Base-by-base conservation (phyloP, 2,113 vertebrate genomes). In the Chaetorhynchus papuensis region DNA sequence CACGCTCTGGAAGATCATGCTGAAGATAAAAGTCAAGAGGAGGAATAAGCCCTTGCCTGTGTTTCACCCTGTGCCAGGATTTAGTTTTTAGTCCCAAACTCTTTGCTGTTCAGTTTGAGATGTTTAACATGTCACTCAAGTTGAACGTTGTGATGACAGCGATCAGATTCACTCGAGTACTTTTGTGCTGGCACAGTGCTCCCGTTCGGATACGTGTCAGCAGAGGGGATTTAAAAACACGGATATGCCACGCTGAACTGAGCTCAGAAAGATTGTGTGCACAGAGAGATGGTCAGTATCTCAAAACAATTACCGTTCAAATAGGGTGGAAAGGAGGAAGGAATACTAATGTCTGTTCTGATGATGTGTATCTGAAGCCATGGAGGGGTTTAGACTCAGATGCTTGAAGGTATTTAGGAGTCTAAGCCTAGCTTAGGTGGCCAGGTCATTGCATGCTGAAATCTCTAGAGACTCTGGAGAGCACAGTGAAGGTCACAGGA, bases 71-170 rank as follows among this genome's bases (percentile, higher is more conserved):
- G 11, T 13, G 44, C 53, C 69, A 78, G 69, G 60, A 44, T 72
- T 93, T 77, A 23, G 1, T 52, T 75, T 90, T 71, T 27, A 81
- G 76, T 74, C 83, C 75, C 63, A 37, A 86, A 23, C 72, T 86
- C 92, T 89, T 63, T 82, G 86, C 90, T 82, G 71, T 75, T 94
- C 44, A 60, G 52, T 81, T 90, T 41, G 23, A 83, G 83, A 86
- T 86, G 85, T 86, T 95, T 86, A 91, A 90, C 5, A 3, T 94
- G 87, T 95, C 94, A 93, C 56, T 95, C 85, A 72, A 70, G 54
- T 78, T 90, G 96, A 95, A 76, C 21, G 1, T 18, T 87, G 72
- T 77, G 90, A 81, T 93, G 93, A 92, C 90, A 95, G 86, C 26
- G 6, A 83, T 96, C 93, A 92, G 79, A 94, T 93, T 91, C 79